Base-by-base conservation (phyloP, 2,113 vertebrate genomes). In the Thermophis baileyi region DNA sequence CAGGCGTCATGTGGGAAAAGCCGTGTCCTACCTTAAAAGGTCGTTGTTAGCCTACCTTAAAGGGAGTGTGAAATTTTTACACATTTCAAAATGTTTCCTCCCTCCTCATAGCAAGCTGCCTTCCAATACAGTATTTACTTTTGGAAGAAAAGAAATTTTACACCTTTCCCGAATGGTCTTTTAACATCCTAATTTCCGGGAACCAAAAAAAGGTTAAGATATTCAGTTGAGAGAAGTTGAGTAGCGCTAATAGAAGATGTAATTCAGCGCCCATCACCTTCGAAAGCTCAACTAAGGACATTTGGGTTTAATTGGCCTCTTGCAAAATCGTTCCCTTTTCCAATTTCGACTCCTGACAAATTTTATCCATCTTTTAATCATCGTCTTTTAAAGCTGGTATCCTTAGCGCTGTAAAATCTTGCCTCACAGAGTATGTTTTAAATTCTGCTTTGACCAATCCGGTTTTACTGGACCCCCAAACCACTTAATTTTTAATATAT, bases 381-480 rank as follows among this genome's bases (percentile, higher is more conserved):
- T 20, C 1, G 16, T 40, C n/a, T 74, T 74, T 35, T 7, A 35
- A 6, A 35, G 6, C 16, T 74, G 63, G 30, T 6, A n/a, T 35
- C 35, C 11, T 6, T 69, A n/a, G 30, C 4, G 30, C 63, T 74
- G n/a, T 74, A 74, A 74, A 35, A 74, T 40, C 69, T 74, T 20
- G 2, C 18, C 0, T 35, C 5, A 9, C 1, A 0, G 30, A 6
- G 18, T 7, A 1, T 3, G 0, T 81, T 81, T 44, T 81, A 22
- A 44, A 81, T 81, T 44, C 74, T 81, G 7, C 74, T 81, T 81
- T 44, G 35, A 22, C 3, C 35, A 44, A 81, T 81, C 22, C 0
- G 7, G 18, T 81, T 81, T 81, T 44, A 44, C 35, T 1, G 7
- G 18, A 44, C 7, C 35, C 63, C 30, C 4, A 35, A 74, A 35